phyloP scores from a whole-genome alignment of 2,113 vertebrate genomes.

The Vulpes vulpes region DNA sequence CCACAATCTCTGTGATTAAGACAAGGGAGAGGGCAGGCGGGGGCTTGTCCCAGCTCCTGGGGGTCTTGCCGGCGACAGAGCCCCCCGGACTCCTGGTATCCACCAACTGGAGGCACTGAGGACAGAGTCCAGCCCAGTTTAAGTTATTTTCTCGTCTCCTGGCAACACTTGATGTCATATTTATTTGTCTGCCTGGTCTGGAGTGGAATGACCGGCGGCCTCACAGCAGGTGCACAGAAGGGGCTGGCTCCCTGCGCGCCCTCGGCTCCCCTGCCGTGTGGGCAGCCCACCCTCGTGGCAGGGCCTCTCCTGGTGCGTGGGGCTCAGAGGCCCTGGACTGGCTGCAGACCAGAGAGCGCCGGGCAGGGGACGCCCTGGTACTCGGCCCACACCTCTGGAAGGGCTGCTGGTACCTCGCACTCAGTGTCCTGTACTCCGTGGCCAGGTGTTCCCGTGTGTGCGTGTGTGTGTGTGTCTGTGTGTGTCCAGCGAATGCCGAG shows the following conservation, averaged over 20 bases:
- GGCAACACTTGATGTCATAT: conserved; percentile 89
- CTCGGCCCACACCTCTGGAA: neutral
- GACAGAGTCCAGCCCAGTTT: conserved; percentile 84
- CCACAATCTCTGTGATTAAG: neutral
- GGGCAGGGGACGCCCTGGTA: neutral
- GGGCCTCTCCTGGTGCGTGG: neutral
- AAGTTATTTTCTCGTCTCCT: conserved; percentile 86
- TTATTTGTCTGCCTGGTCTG: conserved; percentile 83
- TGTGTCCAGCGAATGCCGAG: neutral
- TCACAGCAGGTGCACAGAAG: neutral
- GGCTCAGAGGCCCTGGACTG: neutral
- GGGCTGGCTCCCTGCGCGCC: neutral
- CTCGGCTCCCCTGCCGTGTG: neutral
- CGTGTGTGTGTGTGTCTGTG: neutral
- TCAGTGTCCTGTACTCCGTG: neutral
- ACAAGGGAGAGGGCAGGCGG: neutral
- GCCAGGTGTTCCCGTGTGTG: neutral
- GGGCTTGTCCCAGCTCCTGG: neutral
- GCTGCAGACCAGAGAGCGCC: neutral
- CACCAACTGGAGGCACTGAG: conserved; percentile 83
- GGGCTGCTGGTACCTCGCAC: neutral
- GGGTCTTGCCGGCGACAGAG: neutral
- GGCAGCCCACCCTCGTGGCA: accelerated
- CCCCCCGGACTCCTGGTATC: neutral
- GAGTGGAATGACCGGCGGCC: conserved; percentile 61